These are phyloP conservation scores for Barypeithes pellucidus DNA, from an alignment of 2,888 invertebrate species.

Conservation along the genomic window DNA sequence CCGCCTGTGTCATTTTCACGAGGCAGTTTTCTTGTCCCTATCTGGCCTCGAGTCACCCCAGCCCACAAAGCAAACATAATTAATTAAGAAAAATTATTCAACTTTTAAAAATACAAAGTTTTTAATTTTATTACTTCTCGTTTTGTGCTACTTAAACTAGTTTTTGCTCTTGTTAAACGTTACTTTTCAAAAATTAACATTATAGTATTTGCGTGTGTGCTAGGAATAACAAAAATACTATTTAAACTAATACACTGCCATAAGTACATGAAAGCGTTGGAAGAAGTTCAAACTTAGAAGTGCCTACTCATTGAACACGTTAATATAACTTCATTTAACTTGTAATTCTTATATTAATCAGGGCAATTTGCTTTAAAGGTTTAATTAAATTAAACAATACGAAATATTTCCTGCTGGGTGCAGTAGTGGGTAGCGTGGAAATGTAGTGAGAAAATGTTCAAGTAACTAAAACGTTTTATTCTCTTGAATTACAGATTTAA, in stretches of 20 bases:
- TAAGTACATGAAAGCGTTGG: too few relatives aligned
- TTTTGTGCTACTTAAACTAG: background rate
- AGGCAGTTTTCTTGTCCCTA: conserved; percentile 52
- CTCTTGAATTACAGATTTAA: too few relatives aligned
- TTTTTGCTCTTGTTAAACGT: conserved; percentile 3
- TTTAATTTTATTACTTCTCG: conserved; percentile 14
- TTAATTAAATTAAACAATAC: conserved; percentile 7
- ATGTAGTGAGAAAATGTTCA: background rate
- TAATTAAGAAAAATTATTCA: conserved; percentile 49
- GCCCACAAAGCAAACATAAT: conserved; percentile 51
- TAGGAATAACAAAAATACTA: too few relatives aligned
- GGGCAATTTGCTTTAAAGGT: background rate
- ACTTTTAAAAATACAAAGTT: conserved; percentile 32
- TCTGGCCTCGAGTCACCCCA: conserved; percentile 44
- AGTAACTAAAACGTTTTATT: too few relatives aligned
- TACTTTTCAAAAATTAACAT: background rate
- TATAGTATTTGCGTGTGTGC: background rate
- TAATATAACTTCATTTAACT: background rate
- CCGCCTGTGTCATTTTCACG: conserved; percentile 56
- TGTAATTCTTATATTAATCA: background rate
- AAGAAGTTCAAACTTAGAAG: too few relatives aligned
- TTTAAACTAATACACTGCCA: too few relatives aligned
- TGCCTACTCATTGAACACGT: background rate
- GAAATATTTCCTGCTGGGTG: background rate
- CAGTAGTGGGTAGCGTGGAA: background rate